Percentiles rank a stretch among this genome's conserved stretches.
phyloP scores from a whole-genome alignment of 2,888 invertebrate species.

The Arctia plantaginis region DNA sequence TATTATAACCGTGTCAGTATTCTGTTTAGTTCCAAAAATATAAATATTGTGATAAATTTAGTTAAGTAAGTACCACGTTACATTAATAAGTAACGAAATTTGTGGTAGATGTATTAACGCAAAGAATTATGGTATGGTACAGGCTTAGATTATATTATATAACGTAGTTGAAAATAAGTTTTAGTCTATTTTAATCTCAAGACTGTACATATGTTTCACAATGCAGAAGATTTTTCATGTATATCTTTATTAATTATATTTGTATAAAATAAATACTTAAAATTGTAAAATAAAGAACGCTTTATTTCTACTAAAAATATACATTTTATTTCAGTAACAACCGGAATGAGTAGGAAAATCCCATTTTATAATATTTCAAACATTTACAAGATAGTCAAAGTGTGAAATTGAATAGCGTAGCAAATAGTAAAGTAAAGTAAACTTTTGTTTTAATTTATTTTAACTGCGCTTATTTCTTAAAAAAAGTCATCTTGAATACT shows the following conservation, averaged over 20 bases:
- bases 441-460: too few species aligned
- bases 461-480: too few species aligned
- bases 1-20: neutral
- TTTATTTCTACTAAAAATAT: neutral
- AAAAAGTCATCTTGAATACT: too few species aligned
- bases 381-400: too few species aligned
- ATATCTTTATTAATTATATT: neutral
- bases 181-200: neutral
- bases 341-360: too few species aligned
- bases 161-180: neutral
- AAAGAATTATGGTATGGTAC: neutral
- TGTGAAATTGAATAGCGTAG: too few species aligned
- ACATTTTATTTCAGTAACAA: neutral
- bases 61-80: neutral
- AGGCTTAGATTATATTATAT: neutral
- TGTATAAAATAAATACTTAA: neutral
- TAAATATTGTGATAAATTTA: neutral
- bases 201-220: slow-evolving; percentile 5
- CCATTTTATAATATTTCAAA: too few species aligned
- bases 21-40: neutral
- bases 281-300: neutral
- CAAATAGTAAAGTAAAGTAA: too few species aligned
- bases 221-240: neutral
- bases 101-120: neutral
- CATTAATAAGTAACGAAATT: neutral